Base-by-base conservation (phyloP, 2,797 vertebrate species). In the Anguilla megastoma region DNA sequence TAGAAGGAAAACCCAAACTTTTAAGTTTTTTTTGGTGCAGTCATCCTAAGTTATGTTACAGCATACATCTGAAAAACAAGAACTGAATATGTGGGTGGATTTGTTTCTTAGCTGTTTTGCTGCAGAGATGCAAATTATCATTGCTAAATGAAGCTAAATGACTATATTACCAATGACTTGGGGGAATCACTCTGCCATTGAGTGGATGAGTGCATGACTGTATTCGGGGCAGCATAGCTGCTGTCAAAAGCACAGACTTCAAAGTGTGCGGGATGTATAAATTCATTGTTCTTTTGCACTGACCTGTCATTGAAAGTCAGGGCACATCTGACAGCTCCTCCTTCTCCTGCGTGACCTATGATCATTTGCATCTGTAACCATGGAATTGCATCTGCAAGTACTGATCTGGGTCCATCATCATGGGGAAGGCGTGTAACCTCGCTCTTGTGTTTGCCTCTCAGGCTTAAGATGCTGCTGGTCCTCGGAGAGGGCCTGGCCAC, bases 381-480 rank as follows among this genome's bases (percentile, higher is more conserved):
- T 91, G 92, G 90, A 90, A 94, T 95, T 94, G 92, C 93, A 95
- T 95, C 92, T 92, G 79, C 89, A 87, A 80, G 87, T 93, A 69
- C 76, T 88, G 85, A 85, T 93, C 89, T 91, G 87, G 84, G 85
- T 84, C 90, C 93, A 94, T 94, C 93, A 91, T 93, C 90, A 92
- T 89, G 91, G 90, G 94, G 91, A 92, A 95, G 91, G 94, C 92
- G 89, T 88, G 90, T 93, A 93, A 94, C 90, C 92, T 89, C 89
- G 74, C 89, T 87, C 88, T 90, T 85, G 84, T 88, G 90, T 71
- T 88, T 86, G 58, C 87, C 89, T 54, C 87, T 90, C 88, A 89
- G 85, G 80, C 86, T 91, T 91, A 86, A 88, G 0, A 87, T 86
- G 84, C 88, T 93, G 88, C 90, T 52, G 84, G 93, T 90, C 92